Conservation (phyloP, 2,797 vertebrate species). For the Acanthopagrus latus region DNA sequence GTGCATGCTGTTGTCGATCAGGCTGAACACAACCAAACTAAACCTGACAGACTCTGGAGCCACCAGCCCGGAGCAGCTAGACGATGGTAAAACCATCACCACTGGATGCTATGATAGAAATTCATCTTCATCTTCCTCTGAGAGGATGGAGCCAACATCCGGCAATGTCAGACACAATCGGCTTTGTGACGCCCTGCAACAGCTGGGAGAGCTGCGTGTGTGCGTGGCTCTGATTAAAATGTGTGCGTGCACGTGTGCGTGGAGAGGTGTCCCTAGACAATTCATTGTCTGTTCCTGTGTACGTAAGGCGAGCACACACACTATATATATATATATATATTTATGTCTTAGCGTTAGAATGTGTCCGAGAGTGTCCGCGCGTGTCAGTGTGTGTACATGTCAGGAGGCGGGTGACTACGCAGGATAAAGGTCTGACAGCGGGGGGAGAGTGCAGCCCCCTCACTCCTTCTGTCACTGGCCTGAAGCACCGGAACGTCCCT, state of each 20-base stretch:
- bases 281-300: background rate
- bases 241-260: slow-evolving; percentile 33
- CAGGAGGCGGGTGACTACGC: slow-evolving; percentile 39
- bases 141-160: slow-evolving; percentile 45
- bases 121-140: slow-evolving; percentile 54
- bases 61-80: slow-evolving; percentile 4
- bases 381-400: slow-evolving; percentile 1
- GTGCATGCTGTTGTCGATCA: background rate
- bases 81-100: slow-evolving; percentile 25
- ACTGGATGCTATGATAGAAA: slow-evolving; percentile 34
- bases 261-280: slow-evolving; percentile 46
- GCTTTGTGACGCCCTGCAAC: slow-evolving; percentile 68
- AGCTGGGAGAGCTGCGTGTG: slow-evolving; percentile 55
- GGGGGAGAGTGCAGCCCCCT: slow-evolving; percentile 65
- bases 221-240: slow-evolving; percentile 58
- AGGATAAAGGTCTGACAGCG: slow-evolving; percentile 69
- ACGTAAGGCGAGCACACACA: background rate
- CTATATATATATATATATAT: too few species aligned
- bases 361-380: background rate
- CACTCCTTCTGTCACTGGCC: slow-evolving; percentile 78
- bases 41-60: background rate
- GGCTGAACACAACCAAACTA: slow-evolving; percentile 2
- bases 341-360: background rate
- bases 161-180: slow-evolving; percentile 69
- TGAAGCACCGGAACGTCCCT: slow-evolving; percentile 65